Conservation (phyloP, 1,140 invertebrate genomes). For the Telenomus remus region DNA sequence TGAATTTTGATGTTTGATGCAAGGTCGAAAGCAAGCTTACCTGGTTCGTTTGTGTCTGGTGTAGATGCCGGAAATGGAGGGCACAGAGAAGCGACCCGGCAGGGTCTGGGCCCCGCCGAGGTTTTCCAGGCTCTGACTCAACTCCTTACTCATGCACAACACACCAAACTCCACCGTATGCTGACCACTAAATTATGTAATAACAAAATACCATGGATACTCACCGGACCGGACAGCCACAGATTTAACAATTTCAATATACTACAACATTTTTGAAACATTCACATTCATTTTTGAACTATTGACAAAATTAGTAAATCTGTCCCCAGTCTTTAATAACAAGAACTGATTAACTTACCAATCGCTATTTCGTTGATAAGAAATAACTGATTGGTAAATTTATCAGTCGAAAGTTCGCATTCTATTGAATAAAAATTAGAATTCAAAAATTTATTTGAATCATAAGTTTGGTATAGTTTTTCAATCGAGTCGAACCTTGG, state of each 20-base stretch:
- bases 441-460: too few species aligned
- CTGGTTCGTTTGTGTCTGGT: constrained; percentile 78
- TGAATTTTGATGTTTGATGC: constrained; percentile 19
- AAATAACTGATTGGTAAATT: too few species aligned
- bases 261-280: too few species aligned
- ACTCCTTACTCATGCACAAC: constrained; percentile 77
- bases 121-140: constrained; percentile 78
- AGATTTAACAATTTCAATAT: constrained; percentile 23
- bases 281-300: too few species aligned
- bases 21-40: constrained; percentile 68
- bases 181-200: constrained; percentile 76
- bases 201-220: constrained; percentile 75
- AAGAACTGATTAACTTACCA: too few species aligned
- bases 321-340: too few species aligned
- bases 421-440: too few species aligned
- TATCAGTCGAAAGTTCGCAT: too few species aligned
- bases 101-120: constrained; percentile 77
- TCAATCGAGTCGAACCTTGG: too few species aligned
- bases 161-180: constrained; percentile 77
- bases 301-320: too few species aligned
- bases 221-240: constrained; percentile 66
- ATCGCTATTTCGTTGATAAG: too few species aligned
- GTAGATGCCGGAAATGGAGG: constrained; percentile 77
- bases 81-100: constrained; percentile 75
- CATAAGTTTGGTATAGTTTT: too few species aligned